Percentiles rank a stretch among this genome's conserved stretches.
Evolutionary conservation across 2,797 vertebrate species (phyloP).

Genomic region (Knipowitschia caucasica): DNA sequence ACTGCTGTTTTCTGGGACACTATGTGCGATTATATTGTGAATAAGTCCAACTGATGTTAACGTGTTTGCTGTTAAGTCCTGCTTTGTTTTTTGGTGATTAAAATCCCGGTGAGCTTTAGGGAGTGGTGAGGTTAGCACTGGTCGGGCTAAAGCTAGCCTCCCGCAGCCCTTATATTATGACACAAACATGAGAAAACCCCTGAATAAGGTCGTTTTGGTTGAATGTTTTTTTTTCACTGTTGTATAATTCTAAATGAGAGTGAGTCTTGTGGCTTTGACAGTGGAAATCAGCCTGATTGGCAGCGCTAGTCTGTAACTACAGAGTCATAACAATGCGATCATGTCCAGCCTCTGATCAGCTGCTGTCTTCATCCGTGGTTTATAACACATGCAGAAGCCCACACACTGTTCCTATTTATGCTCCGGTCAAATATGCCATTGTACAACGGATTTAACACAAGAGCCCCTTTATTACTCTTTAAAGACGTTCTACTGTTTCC

Average conservation of each 20-base stretch:
- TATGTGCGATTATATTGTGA: fast-evolving
- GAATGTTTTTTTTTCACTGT: fast-evolving
- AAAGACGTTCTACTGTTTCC: too few relatives aligned
- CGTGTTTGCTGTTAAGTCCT: background rate
- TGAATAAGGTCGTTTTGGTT: background rate
- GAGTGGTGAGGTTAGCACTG: conserved; percentile 65
- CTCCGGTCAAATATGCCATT: too few relatives aligned
- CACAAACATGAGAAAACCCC: background rate
- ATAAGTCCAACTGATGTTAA: fast-evolving
- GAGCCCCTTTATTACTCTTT: too few relatives aligned
- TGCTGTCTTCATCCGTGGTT: background rate
- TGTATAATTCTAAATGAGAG: background rate
- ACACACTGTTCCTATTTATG: too few relatives aligned
- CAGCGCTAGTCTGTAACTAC: background rate
- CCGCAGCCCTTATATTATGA: conserved; percentile 6
- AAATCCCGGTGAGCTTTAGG: conserved; percentile 27
- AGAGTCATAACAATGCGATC: conserved; percentile 8
- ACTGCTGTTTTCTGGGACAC: fast-evolving
- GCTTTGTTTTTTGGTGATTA: background rate
- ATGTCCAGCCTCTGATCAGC: background rate
- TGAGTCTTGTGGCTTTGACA: background rate
- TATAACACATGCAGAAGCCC: too few relatives aligned
- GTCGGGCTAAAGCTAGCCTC: conserved; percentile 17
- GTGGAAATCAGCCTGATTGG: background rate
- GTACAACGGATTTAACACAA: too few relatives aligned